These are phyloP conservation scores for Nasonia longicornis DNA, from an alignment of 1,140 invertebrate species.

Conservation along the genomic window DNA sequence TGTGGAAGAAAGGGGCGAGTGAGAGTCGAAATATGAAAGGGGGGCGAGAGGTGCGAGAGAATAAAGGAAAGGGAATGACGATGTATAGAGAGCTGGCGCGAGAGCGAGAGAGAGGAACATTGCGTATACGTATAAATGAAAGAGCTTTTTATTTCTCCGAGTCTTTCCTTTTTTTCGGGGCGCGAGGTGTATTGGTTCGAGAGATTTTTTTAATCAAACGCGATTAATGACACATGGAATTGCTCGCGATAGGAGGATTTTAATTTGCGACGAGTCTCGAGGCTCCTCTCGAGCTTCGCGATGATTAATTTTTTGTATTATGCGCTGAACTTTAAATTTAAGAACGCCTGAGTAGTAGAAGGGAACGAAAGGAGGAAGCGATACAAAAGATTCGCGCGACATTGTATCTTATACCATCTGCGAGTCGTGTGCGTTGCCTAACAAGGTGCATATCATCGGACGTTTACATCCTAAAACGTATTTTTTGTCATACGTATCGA, in stretches of 20 bases:
- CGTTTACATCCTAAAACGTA: background rate
- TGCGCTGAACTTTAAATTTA: no score
- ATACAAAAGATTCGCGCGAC: no score
- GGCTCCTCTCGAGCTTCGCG: background rate
- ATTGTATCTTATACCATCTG: no score
- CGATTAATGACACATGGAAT: slow-evolving; percentile 19
- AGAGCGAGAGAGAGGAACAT: background rate
- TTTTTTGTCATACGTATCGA: background rate
- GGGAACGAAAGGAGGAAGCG: no score
- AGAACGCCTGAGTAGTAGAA: no score
- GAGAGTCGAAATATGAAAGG: slow-evolving; percentile 38
- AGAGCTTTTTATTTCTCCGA: slow-evolving; percentile 28
- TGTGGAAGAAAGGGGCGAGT: slow-evolving; percentile 40
- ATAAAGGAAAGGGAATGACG: slow-evolving; percentile 27
- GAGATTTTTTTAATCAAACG: slow-evolving; percentile 34
- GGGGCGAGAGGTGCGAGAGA: slow-evolving; percentile 16
- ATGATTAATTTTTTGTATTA: no score
- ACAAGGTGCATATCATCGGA: background rate
- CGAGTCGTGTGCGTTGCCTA: no score
- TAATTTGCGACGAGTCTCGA: background rate
- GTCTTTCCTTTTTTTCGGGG: slow-evolving; percentile 9
- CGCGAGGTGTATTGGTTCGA: background rate
- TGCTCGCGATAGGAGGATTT: background rate
- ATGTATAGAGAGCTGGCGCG: slow-evolving; percentile 11
- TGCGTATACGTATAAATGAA: slow-evolving; percentile 18